phyloP scores from a whole-genome alignment of 2,888 invertebrate genomes.

The Allygus modestus region DNA sequence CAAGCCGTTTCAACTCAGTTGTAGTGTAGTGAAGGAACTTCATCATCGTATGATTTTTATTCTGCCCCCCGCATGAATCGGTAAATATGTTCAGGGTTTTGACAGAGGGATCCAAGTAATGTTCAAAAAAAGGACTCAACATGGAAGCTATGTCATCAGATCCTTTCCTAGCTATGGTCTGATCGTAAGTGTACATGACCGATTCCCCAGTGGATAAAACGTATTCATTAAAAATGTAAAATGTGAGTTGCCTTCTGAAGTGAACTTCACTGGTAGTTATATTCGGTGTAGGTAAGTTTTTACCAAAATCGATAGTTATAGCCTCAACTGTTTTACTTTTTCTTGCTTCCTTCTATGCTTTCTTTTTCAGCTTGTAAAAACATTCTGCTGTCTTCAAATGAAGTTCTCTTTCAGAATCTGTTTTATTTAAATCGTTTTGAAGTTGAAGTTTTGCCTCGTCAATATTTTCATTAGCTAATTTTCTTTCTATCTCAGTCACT shows the following conservation, averaged over 20 bases:
- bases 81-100: slow-evolving; percentile 14
- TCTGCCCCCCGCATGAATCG: slow-evolving; percentile 50
- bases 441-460: no score
- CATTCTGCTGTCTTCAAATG: slow-evolving; percentile 9
- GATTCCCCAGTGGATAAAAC: not conserved
- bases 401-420: no score
- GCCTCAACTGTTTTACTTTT: slow-evolving; percentile 5
- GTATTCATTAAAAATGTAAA: slow-evolving; percentile 56
- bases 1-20: not conserved
- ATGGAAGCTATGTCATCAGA: slow-evolving; percentile 50
- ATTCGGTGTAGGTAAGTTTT: slow-evolving; percentile 9
- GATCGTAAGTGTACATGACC: slow-evolving; percentile 52
- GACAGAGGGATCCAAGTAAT: not conserved
- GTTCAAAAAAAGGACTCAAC: slow-evolving; percentile 8
- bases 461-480: not conserved
- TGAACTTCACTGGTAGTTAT: slow-evolving; percentile 47
- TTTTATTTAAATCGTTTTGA: no score
- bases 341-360: not conserved
- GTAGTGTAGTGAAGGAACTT: slow-evolving; percentile 41
- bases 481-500: slow-evolving; percentile 26
- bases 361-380: slow-evolving; percentile 48
- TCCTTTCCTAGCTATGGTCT: slow-evolving; percentile 59
- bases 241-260: slow-evolving; percentile 54
- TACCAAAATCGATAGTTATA: no score
- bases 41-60: slow-evolving; percentile 48